Percentiles rank a stretch among this genome's conserved stretches.
These are phyloP conservation scores for Ryuthela nishihirai DNA, from an alignment of 2,888 invertebrate genomes.

Conservation along the genomic window DNA sequence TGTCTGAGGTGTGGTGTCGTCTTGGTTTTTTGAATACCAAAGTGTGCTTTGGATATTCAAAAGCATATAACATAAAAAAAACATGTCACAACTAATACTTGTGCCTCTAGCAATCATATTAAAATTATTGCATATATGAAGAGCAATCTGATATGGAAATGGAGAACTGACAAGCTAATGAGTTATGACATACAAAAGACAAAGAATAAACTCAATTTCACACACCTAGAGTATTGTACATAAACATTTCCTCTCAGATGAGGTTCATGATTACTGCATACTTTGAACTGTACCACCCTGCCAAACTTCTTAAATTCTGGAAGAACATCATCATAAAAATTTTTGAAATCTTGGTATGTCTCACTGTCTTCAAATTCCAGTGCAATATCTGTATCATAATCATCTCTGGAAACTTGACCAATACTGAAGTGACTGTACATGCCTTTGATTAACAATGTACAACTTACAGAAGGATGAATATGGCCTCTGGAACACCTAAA, in stretches of 20 bases:
- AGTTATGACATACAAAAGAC: not conserved
- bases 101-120: too few species aligned
- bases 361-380: slow-evolving; percentile 82
- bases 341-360: slow-evolving; percentile 70
- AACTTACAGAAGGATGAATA: slow-evolving; percentile 70
- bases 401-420: slow-evolving; percentile 66
- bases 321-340: slow-evolving; percentile 80
- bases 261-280: slow-evolving; percentile 77
- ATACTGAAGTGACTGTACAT: slow-evolving; percentile 82
- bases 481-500: slow-evolving; percentile 65
- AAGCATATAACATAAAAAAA: too few species aligned
- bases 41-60: too few species aligned
- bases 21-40: too few species aligned
- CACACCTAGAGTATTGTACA: slow-evolving; percentile 64
- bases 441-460: slow-evolving; percentile 67
- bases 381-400: slow-evolving; percentile 73
- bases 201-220: slow-evolving; percentile 1
- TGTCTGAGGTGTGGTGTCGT: too few species aligned
- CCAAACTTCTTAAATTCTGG: slow-evolving; percentile 67
- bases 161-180: not conserved
- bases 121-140: not conserved
- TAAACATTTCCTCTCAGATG: slow-evolving; percentile 90
- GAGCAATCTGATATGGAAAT: not conserved
- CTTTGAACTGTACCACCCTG: slow-evolving; percentile 58
- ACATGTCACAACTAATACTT: too few species aligned